Evolutionary conservation across 1,140 invertebrate species (phyloP), one percentile per base, ranked within the genome.

Genomic region (Lithobius niger): DNA sequence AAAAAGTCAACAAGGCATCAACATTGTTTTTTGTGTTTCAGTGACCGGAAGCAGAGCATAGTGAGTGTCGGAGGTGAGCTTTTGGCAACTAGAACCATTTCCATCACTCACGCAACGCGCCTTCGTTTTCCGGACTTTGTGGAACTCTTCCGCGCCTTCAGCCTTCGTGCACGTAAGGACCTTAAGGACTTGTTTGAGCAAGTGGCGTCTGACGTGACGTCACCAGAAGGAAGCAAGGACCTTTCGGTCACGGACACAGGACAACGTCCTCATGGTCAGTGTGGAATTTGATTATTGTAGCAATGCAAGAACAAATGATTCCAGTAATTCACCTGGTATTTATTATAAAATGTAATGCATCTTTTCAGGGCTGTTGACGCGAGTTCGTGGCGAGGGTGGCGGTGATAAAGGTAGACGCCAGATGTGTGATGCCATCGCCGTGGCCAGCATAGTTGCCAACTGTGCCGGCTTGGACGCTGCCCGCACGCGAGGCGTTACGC

Each of bases 41-140:
- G 15, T 47, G 64, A 19, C 66, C 67, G 10, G 3, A 55, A 55
- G 25, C 19, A 42, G 3, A 55, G 63, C 64, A 13, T 65, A 66
- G 6, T 64, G 59, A 15, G 44, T 65, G n/a, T 61, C 57, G 31
- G 64, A 60, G 26, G 58, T 58, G 36, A 65, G 54, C 28, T 58
- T 47, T 18, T 59, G 54, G 27, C 56, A 51, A 26, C 60, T 57
- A 52, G 59, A 59, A 27, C 67, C 60, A 50, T 66, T 54, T 62
- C 70, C 56, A 64, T 76, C n/a, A 85, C 87, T 26, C 86, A 88
- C 64, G 87, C 92, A 67, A 90, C 86, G 1, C 84, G 91, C 65
- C 69, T 96, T 58, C 84, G 88, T 66, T 95, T 97, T 69, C 77
- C 86, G 60, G 90, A 96, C 69, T 95, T 94, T 68, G 82, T 92